Evolutionary conservation across 2,113 vertebrate genomes (phyloP).

Genomic region (Plestiodon gilberti): DNA sequence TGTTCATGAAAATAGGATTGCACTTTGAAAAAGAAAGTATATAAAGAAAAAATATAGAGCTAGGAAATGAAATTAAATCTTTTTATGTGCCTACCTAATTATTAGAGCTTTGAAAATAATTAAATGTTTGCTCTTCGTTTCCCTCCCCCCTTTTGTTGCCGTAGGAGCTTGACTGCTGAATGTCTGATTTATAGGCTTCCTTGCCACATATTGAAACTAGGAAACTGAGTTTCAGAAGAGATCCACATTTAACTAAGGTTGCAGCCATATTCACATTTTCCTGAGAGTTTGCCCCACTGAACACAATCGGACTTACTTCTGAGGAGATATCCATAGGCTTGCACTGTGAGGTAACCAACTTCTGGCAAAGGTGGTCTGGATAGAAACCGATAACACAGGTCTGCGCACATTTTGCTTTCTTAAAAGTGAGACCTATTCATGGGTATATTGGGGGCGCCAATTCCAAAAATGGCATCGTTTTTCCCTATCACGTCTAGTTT

Average conservation of each 20-base stretch:
- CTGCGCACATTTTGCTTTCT: no score
- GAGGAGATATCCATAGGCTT: no score
- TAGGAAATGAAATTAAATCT: slow-evolving; percentile 25
- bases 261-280: background rate
- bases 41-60: slow-evolving; percentile 12
- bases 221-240: background rate
- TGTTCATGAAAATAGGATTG: slow-evolving; percentile 24
- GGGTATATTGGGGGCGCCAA: no score
- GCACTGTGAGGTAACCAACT: no score
- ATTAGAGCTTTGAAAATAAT: slow-evolving; percentile 41
- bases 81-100: slow-evolving; percentile 25
- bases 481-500: no score
- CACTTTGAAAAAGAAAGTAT: slow-evolving; percentile 41
- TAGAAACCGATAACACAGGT: no score
- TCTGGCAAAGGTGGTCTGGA: no score
- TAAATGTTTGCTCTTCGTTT: slow-evolving; percentile 1
- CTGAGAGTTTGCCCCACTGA: no score
- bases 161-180: background rate
- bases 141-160: background rate
- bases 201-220: background rate
- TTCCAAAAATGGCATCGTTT: no score
- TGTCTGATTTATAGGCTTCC: background rate
- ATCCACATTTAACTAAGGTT: background rate
- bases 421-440: no score
- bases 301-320: no score